Percentiles rank a stretch among this genome's conserved stretches.
These are phyloP conservation scores for Cephus rjabovi DNA, from an alignment of 2,888 invertebrate species.

Conservation along the genomic window DNA sequence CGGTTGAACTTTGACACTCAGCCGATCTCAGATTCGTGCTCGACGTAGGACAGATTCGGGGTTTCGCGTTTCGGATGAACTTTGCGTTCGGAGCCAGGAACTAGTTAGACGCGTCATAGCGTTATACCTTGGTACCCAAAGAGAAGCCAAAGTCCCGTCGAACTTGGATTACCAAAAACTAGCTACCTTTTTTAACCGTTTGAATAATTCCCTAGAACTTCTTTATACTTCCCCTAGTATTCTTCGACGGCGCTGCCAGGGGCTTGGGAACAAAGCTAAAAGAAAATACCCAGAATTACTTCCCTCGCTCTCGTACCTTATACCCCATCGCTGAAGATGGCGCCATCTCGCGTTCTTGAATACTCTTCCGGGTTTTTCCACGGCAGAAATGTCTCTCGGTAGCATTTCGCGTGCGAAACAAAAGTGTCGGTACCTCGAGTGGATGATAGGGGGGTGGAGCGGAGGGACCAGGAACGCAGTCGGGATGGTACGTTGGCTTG, in stretches of 20 bases:
- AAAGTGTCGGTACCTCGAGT: conserved; percentile 6
- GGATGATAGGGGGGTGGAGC: not conserved
- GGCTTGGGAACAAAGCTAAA: not conserved
- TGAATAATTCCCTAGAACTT: not conserved
- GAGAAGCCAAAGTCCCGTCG: not conserved
- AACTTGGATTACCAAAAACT: not conserved
- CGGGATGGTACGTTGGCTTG: not conserved
- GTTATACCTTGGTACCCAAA: not conserved
- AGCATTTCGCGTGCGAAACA: conserved; percentile 4
- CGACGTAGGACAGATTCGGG: not conserved
- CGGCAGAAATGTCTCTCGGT: conserved; percentile 3
- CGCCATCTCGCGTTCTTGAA: conserved; percentile 2
- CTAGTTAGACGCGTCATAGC: not conserved
- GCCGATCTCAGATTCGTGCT: not conserved
- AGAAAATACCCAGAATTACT: not conserved
- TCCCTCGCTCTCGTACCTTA: not conserved
- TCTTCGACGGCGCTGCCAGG: not conserved
- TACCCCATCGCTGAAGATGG: not conserved
- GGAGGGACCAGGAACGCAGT: not conserved
- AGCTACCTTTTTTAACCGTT: not conserved
- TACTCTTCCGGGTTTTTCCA: conserved; percentile 3
- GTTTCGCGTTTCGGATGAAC: not conserved
- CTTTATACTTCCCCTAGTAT: not conserved
- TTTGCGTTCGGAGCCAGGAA: not conserved
- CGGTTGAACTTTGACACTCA: not conserved